Conservation (phyloP, 2,797 vertebrate genomes). For the Paedocypris micromegethes region DNA sequence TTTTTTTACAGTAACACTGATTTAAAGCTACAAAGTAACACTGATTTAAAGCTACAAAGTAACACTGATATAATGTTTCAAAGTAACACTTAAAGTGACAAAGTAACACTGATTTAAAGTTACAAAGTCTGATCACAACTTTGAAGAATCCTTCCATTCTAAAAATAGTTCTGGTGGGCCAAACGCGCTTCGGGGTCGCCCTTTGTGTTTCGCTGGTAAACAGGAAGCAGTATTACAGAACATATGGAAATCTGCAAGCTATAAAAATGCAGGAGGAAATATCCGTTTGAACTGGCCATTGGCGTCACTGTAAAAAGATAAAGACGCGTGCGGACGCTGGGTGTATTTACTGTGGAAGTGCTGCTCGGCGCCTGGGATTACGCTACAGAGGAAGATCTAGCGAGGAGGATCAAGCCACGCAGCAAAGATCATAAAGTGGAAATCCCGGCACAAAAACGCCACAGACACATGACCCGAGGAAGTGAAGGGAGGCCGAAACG, state of each 20-base stretch:
- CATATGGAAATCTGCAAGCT: neutral
- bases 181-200: neutral
- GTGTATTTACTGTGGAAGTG: conserved; percentile 37
- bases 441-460: conserved; percentile 33
- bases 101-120: too few species aligned
- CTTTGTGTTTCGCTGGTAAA: conserved; percentile 6
- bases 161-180: too few species aligned
- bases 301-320: conserved; percentile 18
- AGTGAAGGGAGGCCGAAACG: conserved; percentile 47
- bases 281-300: conserved; percentile 10
- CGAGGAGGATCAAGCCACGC: conserved; percentile 37
- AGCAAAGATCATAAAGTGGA: conserved; percentile 42
- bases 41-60: too few species aligned
- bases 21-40: too few species aligned
- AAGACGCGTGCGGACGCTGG: conserved; percentile 17
- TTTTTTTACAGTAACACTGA: too few species aligned
- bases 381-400: conserved; percentile 22
- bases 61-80: too few species aligned
- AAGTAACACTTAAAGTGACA: too few species aligned
- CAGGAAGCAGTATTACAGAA: neutral
- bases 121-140: too few species aligned
- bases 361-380: conserved; percentile 37
- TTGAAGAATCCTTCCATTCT: too few species aligned
- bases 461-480: conserved; percentile 52
- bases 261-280: conserved; percentile 15